Evolutionary conservation across 2,113 vertebrate genomes (phyloP), one percentile per base, ranked within the genome.

Genomic region (Daboia siamensis): DNA sequence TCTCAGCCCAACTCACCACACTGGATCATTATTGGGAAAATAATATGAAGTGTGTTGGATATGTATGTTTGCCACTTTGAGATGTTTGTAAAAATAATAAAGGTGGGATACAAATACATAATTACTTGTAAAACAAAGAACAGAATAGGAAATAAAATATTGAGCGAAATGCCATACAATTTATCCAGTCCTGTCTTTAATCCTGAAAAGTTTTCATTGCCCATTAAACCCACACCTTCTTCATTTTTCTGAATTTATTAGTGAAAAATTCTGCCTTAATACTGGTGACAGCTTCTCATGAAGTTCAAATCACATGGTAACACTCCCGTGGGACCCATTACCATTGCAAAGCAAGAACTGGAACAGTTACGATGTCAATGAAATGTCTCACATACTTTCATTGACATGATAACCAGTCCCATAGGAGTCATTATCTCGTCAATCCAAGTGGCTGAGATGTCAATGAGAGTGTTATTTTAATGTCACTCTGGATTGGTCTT

Each of bases 391-490:
- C 89, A 48, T 85, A 95, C 92, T 91, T 6, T 7, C 0, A 24
- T 3, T 93, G 94, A 95, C 94, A 93, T 0, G 0, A 0, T 51
- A 95, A 96, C 86, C 86, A 86, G 91, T 93, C 96, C 94, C 95
- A 74, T 5, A 64, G 96, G 93, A 96, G 90, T 93, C 90, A 12
- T 95, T 95, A 90, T 56, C 92, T 29, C 84, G 46, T 90, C 17
- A 20, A 0, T 88, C 56, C 59, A 92, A 97, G 93, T 94, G 84
- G 95, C 92, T 95, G 97, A 93, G 95, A 64, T 94, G 97, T 95
- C 94, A 96, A 51, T 8, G 3, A 93, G 96, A 95, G 90, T 95
- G 90, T 90, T 94, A 93, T 92, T 94, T 97, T 93, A 95, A 94
- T 92, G 84, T 93, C 59, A 92, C 1, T 54, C 8, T 69, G n/a